These are phyloP conservation scores for Leptinotarsa haldemani DNA, from an alignment of 2,888 invertebrate genomes.

Conservation along the genomic window DNA sequence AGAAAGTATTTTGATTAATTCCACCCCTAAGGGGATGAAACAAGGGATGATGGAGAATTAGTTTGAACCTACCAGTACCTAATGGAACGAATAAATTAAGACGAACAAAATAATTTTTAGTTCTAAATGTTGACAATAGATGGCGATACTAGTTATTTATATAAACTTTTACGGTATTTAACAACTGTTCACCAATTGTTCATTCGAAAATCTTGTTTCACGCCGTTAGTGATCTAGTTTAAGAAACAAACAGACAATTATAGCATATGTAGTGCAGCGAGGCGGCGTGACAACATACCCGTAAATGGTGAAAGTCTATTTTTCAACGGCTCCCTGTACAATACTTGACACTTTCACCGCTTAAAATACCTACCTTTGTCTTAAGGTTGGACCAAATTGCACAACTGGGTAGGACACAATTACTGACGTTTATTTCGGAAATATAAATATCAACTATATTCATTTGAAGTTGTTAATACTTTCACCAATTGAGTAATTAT, in stretches of 20 bases:
- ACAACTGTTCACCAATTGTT: no score
- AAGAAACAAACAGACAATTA: not conserved
- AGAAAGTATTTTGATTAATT: no score
- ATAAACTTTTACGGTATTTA: no score
- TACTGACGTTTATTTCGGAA: constrained; percentile 1
- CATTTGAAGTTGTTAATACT: constrained; percentile 5
- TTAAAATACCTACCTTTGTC: constrained; percentile 28
- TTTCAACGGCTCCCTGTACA: constrained; percentile 29
- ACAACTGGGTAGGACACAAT: constrained; percentile 6
- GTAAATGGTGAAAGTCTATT: constrained; percentile 41
- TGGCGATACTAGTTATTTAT: no score
- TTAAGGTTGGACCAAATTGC: constrained; percentile 14
- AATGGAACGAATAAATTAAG: no score
- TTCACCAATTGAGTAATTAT: constrained; percentile 18
- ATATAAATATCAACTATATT: constrained; percentile 7
- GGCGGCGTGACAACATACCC: constrained; percentile 21
- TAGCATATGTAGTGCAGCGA: constrained; percentile 1
- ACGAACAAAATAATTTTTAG: no score
- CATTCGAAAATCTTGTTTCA: not conserved
- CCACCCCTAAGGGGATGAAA: no score
- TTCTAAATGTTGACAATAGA: no score
- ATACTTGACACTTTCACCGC: constrained; percentile 45
- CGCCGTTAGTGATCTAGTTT: constrained; percentile 4
- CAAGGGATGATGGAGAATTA: no score
- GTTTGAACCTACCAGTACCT: no score